phyloP scores from a whole-genome alignment of 1,140 invertebrate genomes.

The Condylostylus longicornis region DNA sequence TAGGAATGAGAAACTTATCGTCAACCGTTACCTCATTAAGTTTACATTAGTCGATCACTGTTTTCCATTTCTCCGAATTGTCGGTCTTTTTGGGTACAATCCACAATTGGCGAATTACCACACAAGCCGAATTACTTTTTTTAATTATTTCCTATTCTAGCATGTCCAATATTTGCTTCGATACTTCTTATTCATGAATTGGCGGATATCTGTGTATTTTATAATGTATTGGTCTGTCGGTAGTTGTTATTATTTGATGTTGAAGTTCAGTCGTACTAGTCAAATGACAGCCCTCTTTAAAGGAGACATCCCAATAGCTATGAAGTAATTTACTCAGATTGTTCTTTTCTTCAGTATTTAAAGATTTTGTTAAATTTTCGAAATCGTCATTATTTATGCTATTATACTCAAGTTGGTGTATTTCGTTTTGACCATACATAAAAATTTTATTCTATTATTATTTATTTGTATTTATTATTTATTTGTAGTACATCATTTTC shows the following conservation, averaged over 20 bases:
- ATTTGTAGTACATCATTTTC: too few relatives aligned
- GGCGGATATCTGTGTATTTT: conserved; percentile 23
- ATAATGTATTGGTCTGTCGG: conserved; percentile 6
- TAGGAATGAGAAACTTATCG: conserved; percentile 1
- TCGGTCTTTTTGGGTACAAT: conserved; percentile 10
- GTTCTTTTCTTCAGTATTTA: neutral
- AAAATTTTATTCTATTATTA: conserved; percentile 1
- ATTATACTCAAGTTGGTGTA: neutral
- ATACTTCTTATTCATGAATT: conserved; percentile 19
- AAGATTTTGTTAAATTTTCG: neutral
- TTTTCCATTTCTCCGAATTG: conserved; percentile 10
- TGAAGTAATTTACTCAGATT: neutral
- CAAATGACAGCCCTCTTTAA: neutral
- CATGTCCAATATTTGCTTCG: conserved; percentile 20
- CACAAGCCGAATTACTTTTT: conserved; percentile 2
- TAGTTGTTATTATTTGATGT: neutral
- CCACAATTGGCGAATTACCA: conserved; percentile 7
- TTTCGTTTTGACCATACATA: conserved; percentile 1
- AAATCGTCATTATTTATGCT: neutral
- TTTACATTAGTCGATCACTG: conserved; percentile 23
- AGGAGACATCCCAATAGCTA: neutral
- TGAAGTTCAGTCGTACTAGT: neutral
- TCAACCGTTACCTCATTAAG: conserved; percentile 9
- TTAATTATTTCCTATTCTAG: conserved; percentile 8
- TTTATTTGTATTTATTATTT: conserved; percentile 1